Evolutionary conservation across 2,888 invertebrate genomes (phyloP), one percentile per base, ranked within the genome.

Genomic region (Heliconius aoede): DNA sequence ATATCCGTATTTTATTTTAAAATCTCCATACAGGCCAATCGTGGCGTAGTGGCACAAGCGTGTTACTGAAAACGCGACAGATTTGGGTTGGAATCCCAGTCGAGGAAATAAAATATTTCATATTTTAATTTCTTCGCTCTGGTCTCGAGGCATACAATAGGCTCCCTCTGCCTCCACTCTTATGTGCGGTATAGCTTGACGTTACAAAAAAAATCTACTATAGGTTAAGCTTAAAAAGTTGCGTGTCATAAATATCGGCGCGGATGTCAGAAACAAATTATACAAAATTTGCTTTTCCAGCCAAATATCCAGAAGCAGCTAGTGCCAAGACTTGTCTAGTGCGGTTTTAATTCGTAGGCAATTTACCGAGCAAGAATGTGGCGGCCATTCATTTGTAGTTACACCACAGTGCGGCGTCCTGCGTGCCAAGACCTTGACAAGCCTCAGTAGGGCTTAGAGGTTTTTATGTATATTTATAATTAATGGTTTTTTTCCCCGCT

Each of bases 261-360:
- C 46, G 62, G 21, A 60, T 60, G 68, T 68, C 55, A 26, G 40
- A 75, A 46, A 71, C 69, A 75, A 71, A 71, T 71, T 75, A 62
- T 55, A 40, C 32, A 68, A 73, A 61, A 76, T 68, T 65, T 60
- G 72, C 60, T 76, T 72, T 74, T 55, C 72, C 21, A 72, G 68
- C 73, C 51, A 77, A 68, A 72, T 72, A 68, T 40, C 58, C 36
- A 26, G 24, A 76, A 71, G 36, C 21, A 40, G 24, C 28, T 32
- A 75, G 55, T 71, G 75, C 71, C 71, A 71, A 75, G 61, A 74
- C 9, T 75, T 28, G 61, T 62, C 64, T 58, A 51, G 71, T 71
- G 26, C 55, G 30, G 55, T 72, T 76, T 76, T 76, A 76, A 76
- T 76, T 71, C 64, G 55, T 76, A 76, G 75, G 64, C 71, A 76